phyloP scores from a whole-genome alignment of 2,888 invertebrate species.

The Alentia gelatinosa region DNA sequence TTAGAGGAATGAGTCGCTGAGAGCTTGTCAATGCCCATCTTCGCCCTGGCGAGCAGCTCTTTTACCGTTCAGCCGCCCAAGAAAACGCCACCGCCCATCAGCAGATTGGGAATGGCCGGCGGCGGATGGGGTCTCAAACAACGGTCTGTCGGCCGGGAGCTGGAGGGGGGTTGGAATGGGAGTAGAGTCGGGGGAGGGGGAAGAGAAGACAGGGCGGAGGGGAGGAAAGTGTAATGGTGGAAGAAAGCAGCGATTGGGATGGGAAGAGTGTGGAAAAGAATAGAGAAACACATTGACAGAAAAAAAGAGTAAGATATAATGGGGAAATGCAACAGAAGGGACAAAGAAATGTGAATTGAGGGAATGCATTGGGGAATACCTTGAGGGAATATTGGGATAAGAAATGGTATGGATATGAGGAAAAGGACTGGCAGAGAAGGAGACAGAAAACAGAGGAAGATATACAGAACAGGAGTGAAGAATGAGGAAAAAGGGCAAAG shows the following conservation, averaged over 20 bases:
- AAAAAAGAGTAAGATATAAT: too few relatives aligned
- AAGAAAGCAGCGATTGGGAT: not conserved
- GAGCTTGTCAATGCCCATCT: slow-evolving; percentile 28
- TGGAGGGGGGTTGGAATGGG: not conserved
- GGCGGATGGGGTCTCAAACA: not conserved
- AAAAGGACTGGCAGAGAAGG: not conserved
- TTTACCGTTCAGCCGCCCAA: not conserved
- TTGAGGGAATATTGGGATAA: too few relatives aligned
- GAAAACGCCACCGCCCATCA: slow-evolving; percentile 29
- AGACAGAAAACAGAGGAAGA: not conserved
- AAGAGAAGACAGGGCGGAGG: not conserved
- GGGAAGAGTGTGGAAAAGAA: not conserved
- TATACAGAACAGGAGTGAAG: not conserved
- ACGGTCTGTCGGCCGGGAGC: not conserved
- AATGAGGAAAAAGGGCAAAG: not conserved
- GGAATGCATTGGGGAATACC: not conserved
- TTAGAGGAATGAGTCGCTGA: slow-evolving; percentile 28
- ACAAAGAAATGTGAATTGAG: not conserved
- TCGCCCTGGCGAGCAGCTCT: not conserved
- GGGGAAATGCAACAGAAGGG: too few relatives aligned
- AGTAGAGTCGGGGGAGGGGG: not conserved
- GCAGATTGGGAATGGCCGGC: not conserved
- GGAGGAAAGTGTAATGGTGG: not conserved
- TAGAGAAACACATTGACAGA: not conserved
- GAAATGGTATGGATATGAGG: too few relatives aligned